Conservation (phyloP, 2,113 vertebrate species). For the Pteropus alecto region DNA sequence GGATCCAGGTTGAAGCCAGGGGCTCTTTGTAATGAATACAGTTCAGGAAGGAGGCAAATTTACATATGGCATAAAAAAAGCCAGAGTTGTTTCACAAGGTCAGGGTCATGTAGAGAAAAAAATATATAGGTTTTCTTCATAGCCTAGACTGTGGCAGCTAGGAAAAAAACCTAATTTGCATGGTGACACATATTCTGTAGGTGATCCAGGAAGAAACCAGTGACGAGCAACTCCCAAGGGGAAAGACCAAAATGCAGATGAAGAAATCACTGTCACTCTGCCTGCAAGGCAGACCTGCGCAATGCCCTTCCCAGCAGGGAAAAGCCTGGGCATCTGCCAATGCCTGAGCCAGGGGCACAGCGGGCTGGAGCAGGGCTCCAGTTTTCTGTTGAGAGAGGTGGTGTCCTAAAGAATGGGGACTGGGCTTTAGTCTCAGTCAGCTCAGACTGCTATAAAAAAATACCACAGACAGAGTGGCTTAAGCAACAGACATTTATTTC, state of each 20-base stretch:
- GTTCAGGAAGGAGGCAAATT: not conserved
- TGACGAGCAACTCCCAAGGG: not conserved
- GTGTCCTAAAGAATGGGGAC: not conserved
- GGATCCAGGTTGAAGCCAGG: not conserved
- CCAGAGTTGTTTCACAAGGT: not conserved
- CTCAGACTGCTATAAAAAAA: not conserved
- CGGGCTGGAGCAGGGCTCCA: not conserved
- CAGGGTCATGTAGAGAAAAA: not conserved
- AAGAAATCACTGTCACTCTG: not conserved
- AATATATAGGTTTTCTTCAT: not conserved
- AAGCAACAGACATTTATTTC: not conserved
- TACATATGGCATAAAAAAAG: not conserved
- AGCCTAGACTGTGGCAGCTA: not conserved
- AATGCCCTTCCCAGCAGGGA: no score
- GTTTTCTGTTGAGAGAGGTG: not conserved
- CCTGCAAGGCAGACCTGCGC: not conserved
- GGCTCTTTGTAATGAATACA: not conserved
- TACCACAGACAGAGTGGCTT: not conserved
- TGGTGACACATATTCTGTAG: not conserved
- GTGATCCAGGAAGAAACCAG: not conserved
- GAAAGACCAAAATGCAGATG: not conserved
- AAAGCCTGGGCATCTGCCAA: not conserved
- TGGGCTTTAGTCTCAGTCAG: not conserved
- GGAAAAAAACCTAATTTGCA: not conserved
- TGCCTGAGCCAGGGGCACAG: not conserved